phyloP scores from a whole-genome alignment of 2,888 invertebrate species.

The Diplazon laetatorius region DNA sequence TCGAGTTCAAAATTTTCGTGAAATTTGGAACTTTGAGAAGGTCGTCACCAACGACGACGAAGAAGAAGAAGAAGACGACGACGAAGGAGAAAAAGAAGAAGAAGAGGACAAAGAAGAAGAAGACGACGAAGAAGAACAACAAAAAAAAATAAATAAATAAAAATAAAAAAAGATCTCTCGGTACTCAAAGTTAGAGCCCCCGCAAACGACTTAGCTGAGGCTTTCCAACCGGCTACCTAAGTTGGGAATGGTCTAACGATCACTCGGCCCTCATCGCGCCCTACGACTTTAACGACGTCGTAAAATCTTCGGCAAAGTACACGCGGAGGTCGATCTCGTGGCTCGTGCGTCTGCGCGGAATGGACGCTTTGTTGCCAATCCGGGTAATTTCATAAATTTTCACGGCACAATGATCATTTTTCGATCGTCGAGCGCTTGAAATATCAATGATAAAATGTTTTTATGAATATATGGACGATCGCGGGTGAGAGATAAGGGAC shows the following conservation, averaged over 20 bases:
- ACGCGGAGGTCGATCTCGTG: conserved; percentile 12
- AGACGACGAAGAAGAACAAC: too few relatives aligned
- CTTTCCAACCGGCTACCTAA: conserved; percentile 27
- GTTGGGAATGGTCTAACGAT: conserved; percentile 67
- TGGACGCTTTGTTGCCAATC: conserved; percentile 4
- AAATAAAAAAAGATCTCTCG: conserved; percentile 7
- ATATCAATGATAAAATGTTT: not conserved
- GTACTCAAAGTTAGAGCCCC: not conserved
- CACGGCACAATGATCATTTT: not conserved
- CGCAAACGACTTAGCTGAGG: not conserved
- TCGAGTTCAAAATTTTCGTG: too few relatives aligned
- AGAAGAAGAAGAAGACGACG: too few relatives aligned
- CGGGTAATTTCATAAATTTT: conserved; percentile 1
- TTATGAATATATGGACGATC: too few relatives aligned
- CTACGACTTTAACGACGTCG: conserved; percentile 62
- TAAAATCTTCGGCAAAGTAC: conserved; percentile 44
- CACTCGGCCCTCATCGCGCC: conserved; percentile 61
- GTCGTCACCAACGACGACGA: too few relatives aligned
- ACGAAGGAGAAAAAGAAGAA: too few relatives aligned
- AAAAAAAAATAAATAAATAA: too few relatives aligned
- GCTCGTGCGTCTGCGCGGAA: not conserved
- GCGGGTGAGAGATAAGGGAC: not conserved
- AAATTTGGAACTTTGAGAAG: too few relatives aligned
- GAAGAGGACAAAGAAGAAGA: too few relatives aligned
- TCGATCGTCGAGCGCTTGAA: not conserved